Base-by-base conservation (phyloP, 2,797 vertebrate species). In the Heliangelus exortis region DNA sequence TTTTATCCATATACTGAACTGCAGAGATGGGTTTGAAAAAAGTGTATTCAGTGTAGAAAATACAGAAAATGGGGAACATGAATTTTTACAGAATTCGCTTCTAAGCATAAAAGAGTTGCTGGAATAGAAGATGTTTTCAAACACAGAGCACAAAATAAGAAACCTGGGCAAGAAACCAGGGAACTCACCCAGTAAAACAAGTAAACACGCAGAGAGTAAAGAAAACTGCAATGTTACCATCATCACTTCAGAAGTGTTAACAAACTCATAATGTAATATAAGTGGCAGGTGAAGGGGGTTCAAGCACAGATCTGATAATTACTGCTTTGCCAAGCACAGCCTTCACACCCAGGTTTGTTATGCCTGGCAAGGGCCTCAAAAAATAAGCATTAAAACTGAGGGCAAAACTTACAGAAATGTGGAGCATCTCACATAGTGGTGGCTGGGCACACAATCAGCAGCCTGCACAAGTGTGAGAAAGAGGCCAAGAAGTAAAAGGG, bases 1-100 rank as follows among this genome's bases (percentile, higher is more conserved):
- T 79, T 91, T 85, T 93, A 92, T 63, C 84, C 41, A 33, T 84
- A 41, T 78, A 65, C 10, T 91, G 83, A 96, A 76, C 55, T 33
- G 57, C 51, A 62, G 62, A 92, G 85, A 86, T 84, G 55, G 84
- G 51, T 84, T 50, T 31, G 61, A 53, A 81, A 48, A 89, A 77
- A 18, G 1, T 29, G 54, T 28, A 29, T 2, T 2, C 51, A 59
- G 28, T 17, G 13, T 9, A 75, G 69, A 72, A 95, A 92, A 89
- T 13, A 67, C 11, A 82, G 91, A 62, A 92, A 79, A 23, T 2
- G 4, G 69, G 19, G 12, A 94, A 93, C n/a, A 58, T n/a, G 18
- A 74, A 8, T 4, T 89, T 73, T 50, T 69, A 36, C 88, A 39
- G 26, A 65, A 50, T 91, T 93, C 41, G 55, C 57, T 79, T 93